Evolutionary conservation across 2,113 vertebrate species (phyloP), one percentile per base, ranked within the genome.

Genomic region (Girardinichthys multiradiatus): DNA sequence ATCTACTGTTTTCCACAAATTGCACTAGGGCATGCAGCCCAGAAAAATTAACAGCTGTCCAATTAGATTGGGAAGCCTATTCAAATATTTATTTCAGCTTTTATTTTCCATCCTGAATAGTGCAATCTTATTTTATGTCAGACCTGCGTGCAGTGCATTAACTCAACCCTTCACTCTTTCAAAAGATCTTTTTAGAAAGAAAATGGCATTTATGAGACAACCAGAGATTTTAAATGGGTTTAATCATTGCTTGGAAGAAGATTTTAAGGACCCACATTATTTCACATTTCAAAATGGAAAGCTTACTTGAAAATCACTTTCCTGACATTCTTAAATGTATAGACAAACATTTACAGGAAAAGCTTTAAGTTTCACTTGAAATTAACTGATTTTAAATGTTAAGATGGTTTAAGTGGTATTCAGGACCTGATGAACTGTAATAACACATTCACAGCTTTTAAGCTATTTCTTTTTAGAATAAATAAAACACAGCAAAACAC

Each of bases 401-500:
- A 59, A 42, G 26, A 35, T 6, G 1, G 61, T 60, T 42, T 74
- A 76, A 63, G 1, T 37, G 33, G 27, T 70, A 26, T 64, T 24
- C n/a, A 37, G 35, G 62, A 35, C 48, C 68, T 0, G 5, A 31
- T 24, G 39, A 54, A 71, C 37, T 15, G 21, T 66, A 28, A 57
- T 59, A 31, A 68, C 31, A 72, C 58, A 57, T 28, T 1, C 24
- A 68, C 21, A 37, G 64, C 39, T 69, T 80, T 81, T 61, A 86
- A 81, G 72, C 66, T n/a, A 82, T 27, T 35, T 37, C 27, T 26
- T 28, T 24, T 21, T 19, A 45, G n/a, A 24, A 71, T 76, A 48
- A 79, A 54, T 73, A 80, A 78, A 39, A 45, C 26, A 77, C 27
- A 77, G 51, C 51, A 42, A 45, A 74, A 26, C 6, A 29, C 48